Base-by-base conservation (phyloP, 2,113 vertebrate genomes). In the Phaethornis superciliosus region DNA sequence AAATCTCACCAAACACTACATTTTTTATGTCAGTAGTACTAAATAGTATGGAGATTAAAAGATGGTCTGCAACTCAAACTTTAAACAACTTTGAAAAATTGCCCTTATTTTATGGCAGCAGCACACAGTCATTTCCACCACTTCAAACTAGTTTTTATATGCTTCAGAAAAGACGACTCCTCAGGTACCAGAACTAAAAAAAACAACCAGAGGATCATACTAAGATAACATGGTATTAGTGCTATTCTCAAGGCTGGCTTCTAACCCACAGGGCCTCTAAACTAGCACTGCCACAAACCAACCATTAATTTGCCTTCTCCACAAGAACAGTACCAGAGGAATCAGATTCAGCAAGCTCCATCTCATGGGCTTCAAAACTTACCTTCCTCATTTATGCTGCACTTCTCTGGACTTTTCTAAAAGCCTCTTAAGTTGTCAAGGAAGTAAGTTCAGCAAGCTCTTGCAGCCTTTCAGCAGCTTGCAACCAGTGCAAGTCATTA, bases 201-300 rank as follows among this genome's bases (percentile, higher is more conserved):
- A 33, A 42, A 78, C 74, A 58, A n/a, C 6, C 3, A 23, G 55
- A 82, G 32, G 46, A 65, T 65, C 51, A 15, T 10, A 12, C 88
- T 74, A 82, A 88, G 79, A 54, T 42, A 94, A 83, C 64, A 55
- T 60, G 32, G 71, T 47, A 85, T 81, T 70, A 95, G 19, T 49
- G 93, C 88, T 96, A 74, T 81, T 95, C 93, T 82, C 42, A 0
- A 91, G 85, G 81, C 44, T 90, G 85, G 59, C 85, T 95, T 74
- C 6, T 27, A 93, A 85, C 60, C 93, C 88, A 96, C 71, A 83
- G 79, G 40, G 91, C 68, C 20, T 90, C 77, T 88, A 75, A 94
- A 91, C 89, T 68, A 95, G 91, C 52, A 88, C 64, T 40, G 70
- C 82, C 94, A 91, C 91, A 94, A 93, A 91, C 94, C 91, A 95